Evolutionary conservation across 2,113 vertebrate genomes (phyloP), one percentile per base, ranked within the genome.

Genomic region (Rhabdornis inornatus): DNA sequence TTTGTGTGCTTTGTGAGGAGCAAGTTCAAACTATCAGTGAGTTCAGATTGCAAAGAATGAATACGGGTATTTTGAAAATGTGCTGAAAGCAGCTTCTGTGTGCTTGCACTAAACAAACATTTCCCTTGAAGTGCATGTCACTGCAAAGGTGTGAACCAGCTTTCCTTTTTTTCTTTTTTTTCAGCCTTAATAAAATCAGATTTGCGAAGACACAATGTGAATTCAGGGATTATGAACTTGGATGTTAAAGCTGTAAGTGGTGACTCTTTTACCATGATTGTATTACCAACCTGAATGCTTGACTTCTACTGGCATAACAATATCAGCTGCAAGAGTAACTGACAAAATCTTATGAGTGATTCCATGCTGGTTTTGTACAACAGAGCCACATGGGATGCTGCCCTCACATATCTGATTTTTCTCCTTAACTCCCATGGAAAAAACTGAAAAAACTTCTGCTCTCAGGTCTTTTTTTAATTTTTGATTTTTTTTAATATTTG

Each of bases 181-280:
- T 55, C 96, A 99, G 99, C 98, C 47, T 98, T 99, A 94, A 99
- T 99, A 96, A 99, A 99, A 95, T 99, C 99, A 20, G 99, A 99
- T 60, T 97, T 99, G 94, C 98, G 98, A 97, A 98, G 99, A 96
- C 98, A 99, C 94, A 98, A 98, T 30, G 94, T 99, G 86, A 99
- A 99, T 96, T 96, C 97, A 57, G 97, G 98, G 59, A 96, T 96
- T 49, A 74, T 92, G 27, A 96, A 92, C 56, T 97, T 96, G 25
- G 93, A 96, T 15, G 47, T 97, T 61, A 98, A 98, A 95, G 94
- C 96, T 30, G 99, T 99, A 96, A 98, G 99, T 98, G 56, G 17
- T 33, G 55, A 55, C n/a, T 84, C 79, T 92, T 74, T 24, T 72
- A 37, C 49, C 19, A 4, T 50, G 28, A 31, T 35, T 81, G 6